Evolutionary conservation across 2,797 vertebrate genomes (phyloP).

Genomic region (Momotus momota): DNA sequence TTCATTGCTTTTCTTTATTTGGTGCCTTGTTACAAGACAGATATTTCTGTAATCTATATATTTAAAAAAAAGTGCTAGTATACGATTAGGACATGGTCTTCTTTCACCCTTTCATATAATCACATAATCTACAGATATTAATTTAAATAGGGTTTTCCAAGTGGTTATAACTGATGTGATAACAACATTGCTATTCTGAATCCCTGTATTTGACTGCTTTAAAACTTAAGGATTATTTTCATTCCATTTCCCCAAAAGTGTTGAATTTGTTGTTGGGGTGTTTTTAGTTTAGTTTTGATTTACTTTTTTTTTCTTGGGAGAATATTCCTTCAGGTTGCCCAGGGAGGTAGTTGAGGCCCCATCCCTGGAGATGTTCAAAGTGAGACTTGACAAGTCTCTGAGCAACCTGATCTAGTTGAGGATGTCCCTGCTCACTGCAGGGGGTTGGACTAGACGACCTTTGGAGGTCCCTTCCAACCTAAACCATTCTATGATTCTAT

Average conservation of each 20-base stretch:
- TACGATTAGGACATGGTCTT: background rate
- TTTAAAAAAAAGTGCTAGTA: background rate
- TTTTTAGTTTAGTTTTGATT: background rate
- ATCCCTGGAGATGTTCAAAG: too few relatives aligned
- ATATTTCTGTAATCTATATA: background rate
- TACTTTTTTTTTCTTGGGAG: background rate
- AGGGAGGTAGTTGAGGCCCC: too few relatives aligned
- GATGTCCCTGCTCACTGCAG: too few relatives aligned
- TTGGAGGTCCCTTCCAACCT: too few relatives aligned
- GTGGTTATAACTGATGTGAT: background rate
- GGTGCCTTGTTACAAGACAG: background rate
- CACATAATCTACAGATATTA: background rate
- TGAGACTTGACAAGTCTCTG: too few relatives aligned
- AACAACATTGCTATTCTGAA: background rate
- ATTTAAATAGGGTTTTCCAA: background rate
- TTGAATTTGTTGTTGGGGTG: background rate
- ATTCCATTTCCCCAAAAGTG: background rate
- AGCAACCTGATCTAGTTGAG: too few relatives aligned
- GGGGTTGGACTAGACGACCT: too few relatives aligned
- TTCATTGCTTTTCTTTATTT: conserved; percentile 1
- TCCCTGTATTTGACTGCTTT: background rate
- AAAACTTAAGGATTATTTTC: background rate
- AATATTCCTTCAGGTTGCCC: background rate
- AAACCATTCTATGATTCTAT: too few relatives aligned
- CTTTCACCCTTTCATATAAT: background rate